A percentile compares a stretch with the other conserved stretches of the same genome.
Evolutionary conservation across 2,113 vertebrate genomes (phyloP).

Genomic region (Bostrychus sinensis): DNA sequence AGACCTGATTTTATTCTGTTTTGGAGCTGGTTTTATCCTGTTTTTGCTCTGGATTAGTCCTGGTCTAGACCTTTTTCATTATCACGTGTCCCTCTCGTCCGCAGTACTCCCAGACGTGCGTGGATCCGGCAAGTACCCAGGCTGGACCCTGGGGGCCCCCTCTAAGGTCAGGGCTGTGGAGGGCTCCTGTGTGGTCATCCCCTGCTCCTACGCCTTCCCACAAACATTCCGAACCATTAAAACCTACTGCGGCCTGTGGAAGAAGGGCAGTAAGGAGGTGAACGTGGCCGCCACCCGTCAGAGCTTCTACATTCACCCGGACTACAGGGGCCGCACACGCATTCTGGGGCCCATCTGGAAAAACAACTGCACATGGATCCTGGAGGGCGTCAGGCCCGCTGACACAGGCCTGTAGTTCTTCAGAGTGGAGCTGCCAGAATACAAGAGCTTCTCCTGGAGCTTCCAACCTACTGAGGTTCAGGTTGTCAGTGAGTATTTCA

Average conservation of each 20-base stretch:
- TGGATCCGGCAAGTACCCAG: no score
- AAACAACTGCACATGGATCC: constrained; percentile 9
- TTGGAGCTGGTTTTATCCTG: no score
- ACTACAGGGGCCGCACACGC: constrained; percentile 1
- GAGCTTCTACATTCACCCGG: neutral
- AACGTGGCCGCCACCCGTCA: constrained; percentile 10
- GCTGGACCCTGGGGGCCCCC: neutral
- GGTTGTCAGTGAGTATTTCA: constrained; percentile 13
- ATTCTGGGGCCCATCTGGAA: neutral
- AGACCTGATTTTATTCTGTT: no score
- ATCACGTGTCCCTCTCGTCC: neutral
- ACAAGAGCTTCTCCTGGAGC: constrained; percentile 2
- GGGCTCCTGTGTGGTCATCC: constrained; percentile 31
- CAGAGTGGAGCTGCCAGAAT: constrained; percentile 9
- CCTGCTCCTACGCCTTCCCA: constrained; percentile 13
- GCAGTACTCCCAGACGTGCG: no score
- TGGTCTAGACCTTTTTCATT: no score
- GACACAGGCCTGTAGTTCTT: constrained; percentile 32
- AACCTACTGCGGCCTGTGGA: constrained; percentile 5
- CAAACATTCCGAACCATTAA: neutral
- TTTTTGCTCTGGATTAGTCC: no score
- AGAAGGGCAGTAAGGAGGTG: neutral
- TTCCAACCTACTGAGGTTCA: no score
- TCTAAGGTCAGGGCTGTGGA: neutral
- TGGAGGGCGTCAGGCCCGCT: neutral